Conservation (phyloP, 2,888 invertebrate species). For the Tetragonula carbonaria region DNA sequence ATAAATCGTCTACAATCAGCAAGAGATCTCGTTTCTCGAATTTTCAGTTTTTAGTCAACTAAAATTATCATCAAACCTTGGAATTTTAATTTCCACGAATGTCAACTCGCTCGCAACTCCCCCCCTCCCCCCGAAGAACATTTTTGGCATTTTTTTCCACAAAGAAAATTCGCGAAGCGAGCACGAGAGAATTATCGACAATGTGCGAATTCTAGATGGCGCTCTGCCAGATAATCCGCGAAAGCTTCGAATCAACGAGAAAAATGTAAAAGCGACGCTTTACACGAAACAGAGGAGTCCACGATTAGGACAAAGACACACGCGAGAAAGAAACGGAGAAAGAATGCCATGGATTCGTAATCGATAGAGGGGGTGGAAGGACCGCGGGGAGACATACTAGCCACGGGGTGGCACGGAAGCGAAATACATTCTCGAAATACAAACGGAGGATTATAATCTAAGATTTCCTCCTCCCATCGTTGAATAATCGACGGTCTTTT, state of each 20-base stretch:
- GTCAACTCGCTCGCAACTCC: neutral
- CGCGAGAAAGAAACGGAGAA: neutral
- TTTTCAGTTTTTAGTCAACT: neutral
- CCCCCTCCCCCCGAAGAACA: no score
- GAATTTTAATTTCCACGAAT: neutral
- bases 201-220: constrained; percentile 33
- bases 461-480: constrained; percentile 41
- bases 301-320: neutral
- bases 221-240: constrained; percentile 44
- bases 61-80: neutral
- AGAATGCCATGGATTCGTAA: constrained; percentile 31
- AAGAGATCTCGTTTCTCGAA: no score
- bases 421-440: constrained; percentile 49
- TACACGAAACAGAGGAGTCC: constrained; percentile 10
- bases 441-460: constrained; percentile 46
- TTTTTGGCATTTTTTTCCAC: neutral
- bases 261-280: constrained; percentile 43
- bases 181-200: constrained; percentile 27
- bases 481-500: constrained; percentile 52
- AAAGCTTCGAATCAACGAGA: constrained; percentile 25
- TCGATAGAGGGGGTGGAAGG: constrained; percentile 31
- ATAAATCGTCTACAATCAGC: no score
- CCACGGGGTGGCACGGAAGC: neutral
- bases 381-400: constrained; percentile 17
- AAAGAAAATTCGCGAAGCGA: neutral